phyloP scores from a whole-genome alignment of 2,797 vertebrate genomes.

The Enteromius paludinosus region DNA sequence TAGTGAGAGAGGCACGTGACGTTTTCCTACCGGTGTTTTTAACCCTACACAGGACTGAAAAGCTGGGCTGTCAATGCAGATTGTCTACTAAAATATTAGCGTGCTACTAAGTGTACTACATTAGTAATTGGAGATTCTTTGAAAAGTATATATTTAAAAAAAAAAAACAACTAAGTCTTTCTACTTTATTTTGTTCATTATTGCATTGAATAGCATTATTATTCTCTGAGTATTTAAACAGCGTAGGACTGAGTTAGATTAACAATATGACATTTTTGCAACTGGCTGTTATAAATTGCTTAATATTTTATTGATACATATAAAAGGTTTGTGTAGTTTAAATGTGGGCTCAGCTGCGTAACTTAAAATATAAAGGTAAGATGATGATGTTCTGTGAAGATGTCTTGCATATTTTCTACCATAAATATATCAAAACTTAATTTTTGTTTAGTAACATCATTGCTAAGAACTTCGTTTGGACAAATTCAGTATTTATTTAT shows the following conservation, averaged over 20 bases:
- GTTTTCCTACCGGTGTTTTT: conserved; percentile 50
- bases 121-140: not conserved
- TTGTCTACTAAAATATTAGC: not conserved
- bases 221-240: not conserved
- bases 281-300: not conserved
- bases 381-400: no score
- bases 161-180: not conserved
- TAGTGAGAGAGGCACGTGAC: conserved; percentile 46
- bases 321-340: not conserved
- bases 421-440: no score
- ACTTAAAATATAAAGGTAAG: no score
- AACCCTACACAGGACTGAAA: not conserved
- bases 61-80: not conserved
- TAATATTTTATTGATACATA: not conserved
- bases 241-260: no score
- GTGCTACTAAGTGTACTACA: not conserved
- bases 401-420: no score
- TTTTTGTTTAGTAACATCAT: no score
- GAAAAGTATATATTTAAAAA: not conserved
- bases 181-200: not conserved
- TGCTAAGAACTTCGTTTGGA: no score
- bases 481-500: no score
- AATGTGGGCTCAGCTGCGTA: not conserved
- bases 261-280: not conserved
- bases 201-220: not conserved